Percentiles rank a stretch among this genome's conserved stretches.
These are phyloP conservation scores for Campoplex nolae DNA, from an alignment of 2,888 invertebrate genomes.

Conservation along the genomic window DNA sequence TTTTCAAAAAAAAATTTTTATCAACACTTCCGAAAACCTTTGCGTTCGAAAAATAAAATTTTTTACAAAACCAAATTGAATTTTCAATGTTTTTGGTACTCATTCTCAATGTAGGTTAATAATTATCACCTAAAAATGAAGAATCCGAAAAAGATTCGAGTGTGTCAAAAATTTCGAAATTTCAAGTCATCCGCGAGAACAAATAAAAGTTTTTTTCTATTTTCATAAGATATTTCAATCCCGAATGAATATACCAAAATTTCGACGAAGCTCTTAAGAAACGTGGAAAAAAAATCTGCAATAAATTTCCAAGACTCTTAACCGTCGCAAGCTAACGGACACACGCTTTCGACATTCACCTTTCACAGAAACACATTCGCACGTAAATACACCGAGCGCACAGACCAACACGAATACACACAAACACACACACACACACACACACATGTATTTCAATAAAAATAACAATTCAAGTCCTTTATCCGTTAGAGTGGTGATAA, in stretches of 20 bases:
- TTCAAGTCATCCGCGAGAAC: too few relatives aligned
- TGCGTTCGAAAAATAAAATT: not conserved
- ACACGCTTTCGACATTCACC: not conserved
- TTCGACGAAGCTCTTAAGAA: not conserved
- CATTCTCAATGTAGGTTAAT: too few relatives aligned
- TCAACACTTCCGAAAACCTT: not conserved
- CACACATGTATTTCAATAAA: not conserved
- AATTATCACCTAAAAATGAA: too few relatives aligned
- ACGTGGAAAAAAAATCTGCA: not conserved
- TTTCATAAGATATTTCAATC: too few relatives aligned
- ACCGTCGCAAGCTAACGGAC: slow-evolving; percentile 31
- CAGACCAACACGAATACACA: not conserved
- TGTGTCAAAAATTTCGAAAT: too few relatives aligned
- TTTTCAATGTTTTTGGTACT: too few relatives aligned
- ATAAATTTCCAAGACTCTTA: not conserved
- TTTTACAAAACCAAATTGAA: too few relatives aligned
- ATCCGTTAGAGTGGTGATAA: slow-evolving; percentile 72
- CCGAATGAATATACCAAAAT: too few relatives aligned
- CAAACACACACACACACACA: not conserved
- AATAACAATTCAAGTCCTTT: slow-evolving; percentile 10
- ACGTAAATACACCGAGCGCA: not conserved
- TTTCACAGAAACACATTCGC: not conserved
- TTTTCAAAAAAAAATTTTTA: not conserved
- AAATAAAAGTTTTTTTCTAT: too few relatives aligned
- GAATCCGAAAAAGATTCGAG: too few relatives aligned